Evolutionary conservation across 1,140 invertebrate species (phyloP).

Genomic region (Procambarus clarkii): DNA sequence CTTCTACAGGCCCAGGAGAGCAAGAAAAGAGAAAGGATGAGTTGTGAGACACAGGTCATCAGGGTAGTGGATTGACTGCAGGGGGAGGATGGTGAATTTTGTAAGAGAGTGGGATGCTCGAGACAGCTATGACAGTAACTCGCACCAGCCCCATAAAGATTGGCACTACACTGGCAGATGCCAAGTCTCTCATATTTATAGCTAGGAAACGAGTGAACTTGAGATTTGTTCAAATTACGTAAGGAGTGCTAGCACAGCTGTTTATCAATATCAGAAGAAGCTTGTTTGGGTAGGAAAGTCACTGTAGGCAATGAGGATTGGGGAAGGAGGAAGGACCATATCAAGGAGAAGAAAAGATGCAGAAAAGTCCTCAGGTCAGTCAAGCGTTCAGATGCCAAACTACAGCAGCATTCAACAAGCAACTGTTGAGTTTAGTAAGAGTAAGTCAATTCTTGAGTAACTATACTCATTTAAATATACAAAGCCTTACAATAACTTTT

Average conservation of each 20-base stretch:
- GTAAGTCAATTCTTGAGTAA: neutral
- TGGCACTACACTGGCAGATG: neutral
- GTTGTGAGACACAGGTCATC: constrained; percentile 7
- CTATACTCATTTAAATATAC: neutral
- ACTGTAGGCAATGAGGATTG: neutral
- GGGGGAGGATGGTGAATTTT: neutral
- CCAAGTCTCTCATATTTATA: neutral
- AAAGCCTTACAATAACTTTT: neutral
- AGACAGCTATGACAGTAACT: constrained; percentile 11
- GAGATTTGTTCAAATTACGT: neutral
- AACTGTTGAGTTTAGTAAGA: constrained; percentile 33
- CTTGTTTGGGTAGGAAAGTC: neutral
- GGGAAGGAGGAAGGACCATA: neutral
- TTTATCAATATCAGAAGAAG: neutral
- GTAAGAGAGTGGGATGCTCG: neutral
- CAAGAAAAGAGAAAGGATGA: constrained; percentile 41
- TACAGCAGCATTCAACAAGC: constrained; percentile 50
- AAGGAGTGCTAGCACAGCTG: constrained; percentile 13
- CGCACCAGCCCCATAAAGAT: neutral
- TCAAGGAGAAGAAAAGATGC: neutral
- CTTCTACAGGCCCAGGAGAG: constrained; percentile 62
- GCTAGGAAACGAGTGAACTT: neutral
- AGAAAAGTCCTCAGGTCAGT: constrained; percentile 16
- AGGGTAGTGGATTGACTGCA: constrained; percentile 12
- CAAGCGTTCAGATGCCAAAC: constrained; percentile 31